Evolutionary conservation across 1,140 invertebrate species (phyloP).

Genomic region (Sarcophaga bullata): DNA sequence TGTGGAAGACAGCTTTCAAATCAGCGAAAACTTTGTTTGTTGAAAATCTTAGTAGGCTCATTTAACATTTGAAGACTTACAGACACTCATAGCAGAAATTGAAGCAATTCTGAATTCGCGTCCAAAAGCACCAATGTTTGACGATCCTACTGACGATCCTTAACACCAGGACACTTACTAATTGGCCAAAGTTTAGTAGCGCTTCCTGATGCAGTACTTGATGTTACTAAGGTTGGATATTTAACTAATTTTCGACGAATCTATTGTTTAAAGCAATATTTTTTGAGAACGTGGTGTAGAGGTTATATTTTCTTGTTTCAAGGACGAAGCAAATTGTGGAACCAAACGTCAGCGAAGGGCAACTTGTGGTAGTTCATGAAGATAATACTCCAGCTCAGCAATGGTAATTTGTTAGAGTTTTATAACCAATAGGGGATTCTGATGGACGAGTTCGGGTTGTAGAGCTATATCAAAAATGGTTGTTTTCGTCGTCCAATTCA

Average conservation of each 20-base stretch:
- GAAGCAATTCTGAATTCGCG: constrained; percentile 53
- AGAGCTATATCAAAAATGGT: not conserved
- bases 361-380: constrained; percentile 20
- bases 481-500: not conserved
- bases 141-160: constrained; percentile 50
- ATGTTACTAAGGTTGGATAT: not conserved
- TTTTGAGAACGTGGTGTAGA: not conserved
- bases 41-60: constrained; percentile 42
- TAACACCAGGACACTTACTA: constrained; percentile 53
- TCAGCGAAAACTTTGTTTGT: constrained; percentile 49
- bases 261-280: not conserved
- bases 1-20: constrained; percentile 57
- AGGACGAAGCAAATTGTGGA: too few relatives aligned
- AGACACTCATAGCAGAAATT: constrained; percentile 47
- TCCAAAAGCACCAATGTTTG: constrained; percentile 49
- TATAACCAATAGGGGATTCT: not conserved
- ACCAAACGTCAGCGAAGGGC: not conserved
- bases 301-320: not conserved
- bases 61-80: constrained; percentile 50
- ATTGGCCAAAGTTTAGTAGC: not conserved
- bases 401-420: not conserved
- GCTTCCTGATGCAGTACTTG: not conserved
- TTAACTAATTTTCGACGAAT: not conserved
- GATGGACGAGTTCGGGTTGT: not conserved
- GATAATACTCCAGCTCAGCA: constrained; percentile 21